Evolutionary conservation across 1,140 invertebrate species (phyloP), one percentile per base, ranked within the genome.

Genomic region (Drosophila repletoides): DNA sequence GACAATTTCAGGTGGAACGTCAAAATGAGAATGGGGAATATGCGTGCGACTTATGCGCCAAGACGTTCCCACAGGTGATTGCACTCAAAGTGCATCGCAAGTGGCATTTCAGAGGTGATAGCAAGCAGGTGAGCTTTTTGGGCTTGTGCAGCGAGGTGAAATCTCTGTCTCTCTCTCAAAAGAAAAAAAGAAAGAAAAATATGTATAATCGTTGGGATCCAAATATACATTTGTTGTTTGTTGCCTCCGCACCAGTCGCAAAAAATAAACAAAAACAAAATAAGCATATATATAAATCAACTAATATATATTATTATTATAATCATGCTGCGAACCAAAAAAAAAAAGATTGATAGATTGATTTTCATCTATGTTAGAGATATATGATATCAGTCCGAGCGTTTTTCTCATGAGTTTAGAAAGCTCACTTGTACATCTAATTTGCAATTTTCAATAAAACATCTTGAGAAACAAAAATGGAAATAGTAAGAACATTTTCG

Each of bases 71-170:
- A 24, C 87, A 87, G 73, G 77, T 90, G 73, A 90, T 88, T 58
- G 89, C 89, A 56, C 76, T 90, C 60, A 90, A 90, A 75, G 89
- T 90, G 71, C 89, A 90, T 88, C 88, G 89, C 73, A 90, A 90
- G 74, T 90, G 89, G 89, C 89, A 90, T 90, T 90, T 90, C 76
- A 88, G 88, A 87, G 88, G 88, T 84, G 89, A 90, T 90, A 89
- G 89, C 81, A 90, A 90, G 84, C 89, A 90, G 88, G 89, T 90
- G 72, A 90, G 87, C 88, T 90, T 89, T 86, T 88, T 89, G 69
- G 84, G 76, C 88, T 89, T 79, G 88, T 88, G 88, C 88, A 87
- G 88, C 86, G 84, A 89, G 88, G 84, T 77, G 73, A 46, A n/a
- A n/a, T n/a, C n/a, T n/a, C n/a, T n/a, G n/a, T n/a, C n/a, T n/a